A percentile compares a stretch with the other conserved stretches of the same genome.
Evolutionary conservation across 1,140 invertebrate genomes (phyloP).

Genomic region (roundworm (Caenorhabditis elegans)): WBcel235 BX284604.4:4604501-4605000

Average conservation of each 20-base stretch:
- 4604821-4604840: slow-evolving; percentile 93
- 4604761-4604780: neutral
- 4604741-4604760: neutral
- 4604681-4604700: slow-evolving; percentile 6
- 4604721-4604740: slow-evolving; percentile 4
- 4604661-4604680: neutral
- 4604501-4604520: slow-evolving; percentile 8
- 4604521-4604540: slow-evolving; percentile 35
- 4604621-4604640: neutral
- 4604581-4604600: slow-evolving; percentile 8
- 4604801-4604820: slow-evolving; percentile 68
- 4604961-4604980: slow-evolving; percentile 75
- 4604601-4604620: too few species aligned
- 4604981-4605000: slow-evolving; percentile 81
- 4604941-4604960: too few species aligned
- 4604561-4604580: neutral
- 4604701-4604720: neutral
- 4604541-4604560: slow-evolving; percentile 30
- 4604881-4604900: slow-evolving; percentile 48
- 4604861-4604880: slow-evolving; percentile 71
- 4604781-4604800: neutral
- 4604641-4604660: slow-evolving; percentile 1
- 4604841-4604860: slow-evolving; percentile 91
- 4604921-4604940: too few species aligned
- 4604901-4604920: slow-evolving; percentile 42